Evolutionary conservation across 2,888 invertebrate genomes (phyloP).

Genomic region (Merodon equestris): DNA sequence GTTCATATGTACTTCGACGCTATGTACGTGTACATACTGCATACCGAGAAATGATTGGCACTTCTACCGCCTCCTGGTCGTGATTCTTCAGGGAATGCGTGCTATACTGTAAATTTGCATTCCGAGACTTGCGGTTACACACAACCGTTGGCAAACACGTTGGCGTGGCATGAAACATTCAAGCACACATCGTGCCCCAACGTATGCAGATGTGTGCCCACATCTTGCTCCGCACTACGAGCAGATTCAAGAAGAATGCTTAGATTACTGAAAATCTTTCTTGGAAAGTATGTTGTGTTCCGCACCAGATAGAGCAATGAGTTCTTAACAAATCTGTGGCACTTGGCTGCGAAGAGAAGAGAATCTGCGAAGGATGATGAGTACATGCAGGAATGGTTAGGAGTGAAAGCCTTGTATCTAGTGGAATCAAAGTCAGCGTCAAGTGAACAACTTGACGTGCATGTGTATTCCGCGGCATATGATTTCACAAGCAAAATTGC

Average conservation of each 20-base stretch:
- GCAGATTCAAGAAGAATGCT: slow-evolving; percentile 1
- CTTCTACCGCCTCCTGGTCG: not conserved
- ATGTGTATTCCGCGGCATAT: no score
- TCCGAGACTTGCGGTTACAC: slow-evolving; percentile 48
- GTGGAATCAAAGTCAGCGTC: no score
- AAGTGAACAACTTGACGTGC: no score
- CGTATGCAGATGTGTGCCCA: slow-evolving; percentile 2
- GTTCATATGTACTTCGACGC: not conserved
- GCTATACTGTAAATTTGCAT: slow-evolving; percentile 63
- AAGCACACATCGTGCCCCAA: slow-evolving; percentile 29
- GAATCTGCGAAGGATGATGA: no score
- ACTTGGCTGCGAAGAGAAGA: slow-evolving; percentile 33
- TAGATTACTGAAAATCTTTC: slow-evolving; percentile 30
- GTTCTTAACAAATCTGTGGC: slow-evolving; percentile 40
- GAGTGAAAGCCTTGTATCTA: no score
- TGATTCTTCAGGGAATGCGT: slow-evolving; percentile 50
- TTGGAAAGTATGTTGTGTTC: slow-evolving; percentile 33
- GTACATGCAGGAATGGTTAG: no score
- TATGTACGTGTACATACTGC: slow-evolving; percentile 33
- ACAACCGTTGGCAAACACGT: slow-evolving; percentile 41
- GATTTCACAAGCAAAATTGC: no score
- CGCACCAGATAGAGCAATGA: slow-evolving; percentile 50
- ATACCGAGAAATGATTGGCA: slow-evolving; percentile 29
- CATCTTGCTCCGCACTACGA: slow-evolving; percentile 17
- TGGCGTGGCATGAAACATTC: not conserved